A percentile compares a stretch with the other conserved stretches of the same genome.
phyloP scores from a whole-genome alignment of 1,140 invertebrate species.

The Diabrotica undecimpunctata region DNA sequence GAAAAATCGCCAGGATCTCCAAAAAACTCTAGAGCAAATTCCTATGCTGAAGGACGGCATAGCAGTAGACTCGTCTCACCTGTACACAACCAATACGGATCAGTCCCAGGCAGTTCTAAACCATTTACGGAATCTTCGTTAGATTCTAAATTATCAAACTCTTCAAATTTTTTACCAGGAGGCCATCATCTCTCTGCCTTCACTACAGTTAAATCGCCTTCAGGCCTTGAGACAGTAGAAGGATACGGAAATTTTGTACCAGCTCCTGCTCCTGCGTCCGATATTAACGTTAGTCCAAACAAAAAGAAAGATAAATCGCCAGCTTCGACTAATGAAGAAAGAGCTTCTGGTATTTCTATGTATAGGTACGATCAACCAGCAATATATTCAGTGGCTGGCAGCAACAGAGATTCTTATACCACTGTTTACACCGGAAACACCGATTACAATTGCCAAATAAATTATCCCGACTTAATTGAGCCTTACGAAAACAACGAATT shows the following conservation, averaged over 20 bases:
- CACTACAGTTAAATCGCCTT: constrained; percentile 50
- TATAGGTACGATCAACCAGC: constrained; percentile 62
- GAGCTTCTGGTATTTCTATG: constrained; percentile 45
- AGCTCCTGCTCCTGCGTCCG: constrained; percentile 50
- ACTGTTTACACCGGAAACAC: constrained; percentile 67
- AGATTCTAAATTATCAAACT: constrained; percentile 46
- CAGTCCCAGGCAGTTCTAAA: constrained; percentile 19
- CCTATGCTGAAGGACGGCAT: constrained; percentile 26
- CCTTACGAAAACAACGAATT: constrained; percentile 59
- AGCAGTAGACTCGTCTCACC: constrained; percentile 25
- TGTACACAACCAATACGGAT: constrained; percentile 8
- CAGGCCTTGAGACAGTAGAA: constrained; percentile 43
- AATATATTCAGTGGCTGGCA: constrained; percentile 71
- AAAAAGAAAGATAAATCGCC: constrained; percentile 32
- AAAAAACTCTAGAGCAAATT: constrained; percentile 41
- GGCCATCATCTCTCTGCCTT: constrained; percentile 51
- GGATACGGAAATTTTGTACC: constrained; percentile 51
- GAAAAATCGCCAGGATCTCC: constrained; percentile 80
- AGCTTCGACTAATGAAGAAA: constrained; percentile 12
- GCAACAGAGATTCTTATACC: constrained; percentile 64
- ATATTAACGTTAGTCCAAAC: constrained; percentile 47
- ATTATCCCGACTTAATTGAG: constrained; percentile 66
- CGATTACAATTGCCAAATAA: constrained; percentile 56
- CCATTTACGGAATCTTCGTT: constrained; percentile 36
- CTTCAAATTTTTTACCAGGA: constrained; percentile 47